Conservation (phyloP, 2,797 vertebrate genomes). For the Sebastes diploproa region DNA sequence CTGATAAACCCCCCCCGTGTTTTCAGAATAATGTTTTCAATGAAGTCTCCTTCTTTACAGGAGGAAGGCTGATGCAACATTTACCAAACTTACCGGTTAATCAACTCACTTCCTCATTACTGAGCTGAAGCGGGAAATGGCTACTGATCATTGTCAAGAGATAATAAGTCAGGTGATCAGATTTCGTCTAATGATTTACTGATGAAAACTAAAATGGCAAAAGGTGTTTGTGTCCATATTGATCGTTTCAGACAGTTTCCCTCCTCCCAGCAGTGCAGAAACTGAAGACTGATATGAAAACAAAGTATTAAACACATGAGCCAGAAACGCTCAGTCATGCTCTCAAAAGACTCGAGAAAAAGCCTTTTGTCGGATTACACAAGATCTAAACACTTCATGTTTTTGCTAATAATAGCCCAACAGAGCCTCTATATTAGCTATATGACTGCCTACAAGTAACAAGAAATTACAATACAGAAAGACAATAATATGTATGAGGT, state of each 20-base stretch:
- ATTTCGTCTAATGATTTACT: fast-evolving
- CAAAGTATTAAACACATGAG: not conserved
- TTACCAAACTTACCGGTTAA: fast-evolving
- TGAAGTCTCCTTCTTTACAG: not conserved
- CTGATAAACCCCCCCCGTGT: not conserved
- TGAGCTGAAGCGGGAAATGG: not conserved
- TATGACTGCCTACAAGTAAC: not conserved
- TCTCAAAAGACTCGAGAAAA: too few species aligned
- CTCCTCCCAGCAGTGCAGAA: not conserved
- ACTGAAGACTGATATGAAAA: not conserved
- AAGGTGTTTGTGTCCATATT: not conserved
- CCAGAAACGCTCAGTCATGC: not conserved
- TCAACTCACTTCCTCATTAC: not conserved
- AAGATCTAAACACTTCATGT: not conserved
- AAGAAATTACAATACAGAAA: not conserved
- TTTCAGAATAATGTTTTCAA: not conserved
- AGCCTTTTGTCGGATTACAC: not conserved
- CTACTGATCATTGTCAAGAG: not conserved
- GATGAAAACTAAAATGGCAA: not conserved
- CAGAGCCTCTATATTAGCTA: not conserved
- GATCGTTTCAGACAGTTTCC: too few species aligned
- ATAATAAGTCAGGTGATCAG: not conserved
- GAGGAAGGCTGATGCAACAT: fast-evolving
- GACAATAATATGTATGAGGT: not conserved
- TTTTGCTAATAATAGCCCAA: not conserved